phyloP scores from a whole-genome alignment of 2,888 invertebrate genomes.

The Coenonympha glycerion region DNA sequence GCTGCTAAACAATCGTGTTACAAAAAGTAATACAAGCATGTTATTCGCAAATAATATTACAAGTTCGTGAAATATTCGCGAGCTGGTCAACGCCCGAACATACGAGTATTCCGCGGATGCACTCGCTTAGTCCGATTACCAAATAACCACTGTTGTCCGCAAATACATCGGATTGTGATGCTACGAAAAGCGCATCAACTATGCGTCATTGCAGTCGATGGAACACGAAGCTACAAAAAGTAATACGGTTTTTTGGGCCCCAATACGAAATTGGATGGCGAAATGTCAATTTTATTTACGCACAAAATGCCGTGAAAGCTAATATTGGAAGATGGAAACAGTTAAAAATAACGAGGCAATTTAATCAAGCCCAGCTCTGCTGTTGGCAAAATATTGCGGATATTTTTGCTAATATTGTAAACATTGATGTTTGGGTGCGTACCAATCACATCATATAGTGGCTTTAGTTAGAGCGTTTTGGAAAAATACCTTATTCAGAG shows the following conservation, averaged over 20 bases:
- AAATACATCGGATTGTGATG: slow-evolving; percentile 48
- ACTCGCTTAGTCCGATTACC: slow-evolving; percentile 48
- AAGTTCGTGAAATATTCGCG: slow-evolving; percentile 35
- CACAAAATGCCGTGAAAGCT: slow-evolving; percentile 2
- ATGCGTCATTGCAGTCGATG: slow-evolving; percentile 47
- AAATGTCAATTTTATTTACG: slow-evolving; percentile 6
- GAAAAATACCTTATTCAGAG: no score
- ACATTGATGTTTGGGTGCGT: background rate
- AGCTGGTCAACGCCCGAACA: slow-evolving; percentile 33
- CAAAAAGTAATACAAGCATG: no score
- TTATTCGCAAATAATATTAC: no score
- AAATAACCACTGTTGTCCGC: slow-evolving; percentile 47
- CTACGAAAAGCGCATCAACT: slow-evolving; percentile 54
- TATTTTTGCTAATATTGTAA: background rate
- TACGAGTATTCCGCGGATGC: slow-evolving; percentile 27
- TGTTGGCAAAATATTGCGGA: background rate
- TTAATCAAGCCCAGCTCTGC: slow-evolving; percentile 1
- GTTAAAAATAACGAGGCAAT: slow-evolving; percentile 13
- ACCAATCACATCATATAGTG: background rate
- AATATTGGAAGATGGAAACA: slow-evolving; percentile 7
- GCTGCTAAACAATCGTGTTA: no score
- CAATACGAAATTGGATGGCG: slow-evolving; percentile 1
- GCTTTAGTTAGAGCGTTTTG: background rate
- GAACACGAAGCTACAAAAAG: slow-evolving; percentile 37
- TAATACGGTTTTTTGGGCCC: slow-evolving; percentile 2